phyloP scores from a whole-genome alignment of 2,888 invertebrate genomes.

The Opisthograptis luteolata region DNA sequence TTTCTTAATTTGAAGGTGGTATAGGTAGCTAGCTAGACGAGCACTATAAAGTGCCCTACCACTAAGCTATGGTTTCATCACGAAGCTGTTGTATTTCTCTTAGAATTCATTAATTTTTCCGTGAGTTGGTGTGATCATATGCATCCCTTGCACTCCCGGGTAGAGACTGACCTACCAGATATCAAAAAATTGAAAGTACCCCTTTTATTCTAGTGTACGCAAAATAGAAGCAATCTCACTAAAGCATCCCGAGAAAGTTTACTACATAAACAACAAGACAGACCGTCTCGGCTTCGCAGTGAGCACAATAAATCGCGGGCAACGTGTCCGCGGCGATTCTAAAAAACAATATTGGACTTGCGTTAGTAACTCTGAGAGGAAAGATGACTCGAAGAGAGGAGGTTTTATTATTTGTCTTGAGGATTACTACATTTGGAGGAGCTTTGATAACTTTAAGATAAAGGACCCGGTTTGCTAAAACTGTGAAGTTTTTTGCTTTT shows the following conservation, averaged over 20 bases:
- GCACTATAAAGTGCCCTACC: no score
- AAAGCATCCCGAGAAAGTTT: constrained; percentile 46
- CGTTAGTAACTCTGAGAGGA: constrained; percentile 47
- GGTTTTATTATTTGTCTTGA: constrained; percentile 55
- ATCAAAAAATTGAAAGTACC: background rate
- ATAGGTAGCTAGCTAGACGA: no score
- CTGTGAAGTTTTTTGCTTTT: background rate
- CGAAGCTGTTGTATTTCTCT: no score
- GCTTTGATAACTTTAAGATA: constrained; percentile 63
- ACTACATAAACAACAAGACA: constrained; percentile 50
- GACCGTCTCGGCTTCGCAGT: constrained; percentile 60
- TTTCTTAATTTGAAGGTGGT: no score
- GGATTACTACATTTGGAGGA: constrained; percentile 55
- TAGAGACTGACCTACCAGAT: no score
- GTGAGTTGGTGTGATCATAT: no score
- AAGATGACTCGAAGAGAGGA: constrained; percentile 41
- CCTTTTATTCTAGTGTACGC: constrained; percentile 53
- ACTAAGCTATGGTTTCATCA: no score
- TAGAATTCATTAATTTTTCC: no score
- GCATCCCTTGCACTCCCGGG: no score
- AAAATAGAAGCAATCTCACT: constrained; percentile 60
- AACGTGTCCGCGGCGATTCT: constrained; percentile 42
- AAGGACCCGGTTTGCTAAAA: constrained; percentile 58
- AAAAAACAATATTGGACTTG: constrained; percentile 58
- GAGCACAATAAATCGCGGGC: constrained; percentile 61